Evolutionary conservation across 1,140 invertebrate genomes (phyloP).

Genomic region (Eulimnadia texana): DNA sequence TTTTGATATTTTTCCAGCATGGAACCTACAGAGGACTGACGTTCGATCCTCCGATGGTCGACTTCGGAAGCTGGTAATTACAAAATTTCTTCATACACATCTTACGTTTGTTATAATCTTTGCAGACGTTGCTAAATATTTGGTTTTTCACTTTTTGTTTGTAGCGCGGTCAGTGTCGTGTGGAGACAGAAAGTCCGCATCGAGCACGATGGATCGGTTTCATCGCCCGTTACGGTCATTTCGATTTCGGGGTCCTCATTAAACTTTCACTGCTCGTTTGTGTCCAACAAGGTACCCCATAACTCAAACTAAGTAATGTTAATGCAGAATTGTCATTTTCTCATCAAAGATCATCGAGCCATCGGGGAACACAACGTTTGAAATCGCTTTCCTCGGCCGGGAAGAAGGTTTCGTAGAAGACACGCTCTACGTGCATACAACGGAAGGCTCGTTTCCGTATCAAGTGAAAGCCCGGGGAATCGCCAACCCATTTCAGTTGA

Average conservation of each 20-base stretch:
- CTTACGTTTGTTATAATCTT: constrained; percentile 10
- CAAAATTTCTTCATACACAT: constrained; percentile 13
- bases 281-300: constrained; percentile 6
- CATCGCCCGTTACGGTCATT: constrained; percentile 9
- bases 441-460: constrained; percentile 69
- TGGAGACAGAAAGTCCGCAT: constrained; percentile 15
- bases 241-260: constrained; percentile 14
- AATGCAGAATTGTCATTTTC: constrained; percentile 21
- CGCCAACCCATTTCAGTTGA: constrained; percentile 71
- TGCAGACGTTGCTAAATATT: background rate
- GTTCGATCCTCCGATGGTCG: constrained; percentile 45
- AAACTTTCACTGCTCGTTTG: constrained; percentile 15
- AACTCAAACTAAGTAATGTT: background rate
- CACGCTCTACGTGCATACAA: constrained; percentile 82
- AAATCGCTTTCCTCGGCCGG: constrained; percentile 83
- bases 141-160: constrained; percentile 14
- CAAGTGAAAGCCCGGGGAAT: constrained; percentile 62
- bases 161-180: constrained; percentile 9
- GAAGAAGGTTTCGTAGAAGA: constrained; percentile 76
- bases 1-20: background rate
- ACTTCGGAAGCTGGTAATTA: constrained; percentile 50
- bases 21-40: background rate
- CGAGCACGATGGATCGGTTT: constrained; percentile 6
- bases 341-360: constrained; percentile 59
- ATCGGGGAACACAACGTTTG: constrained; percentile 83